Conservation (phyloP, 2,113 vertebrate genomes). For the Setophaga petechia region DNA sequence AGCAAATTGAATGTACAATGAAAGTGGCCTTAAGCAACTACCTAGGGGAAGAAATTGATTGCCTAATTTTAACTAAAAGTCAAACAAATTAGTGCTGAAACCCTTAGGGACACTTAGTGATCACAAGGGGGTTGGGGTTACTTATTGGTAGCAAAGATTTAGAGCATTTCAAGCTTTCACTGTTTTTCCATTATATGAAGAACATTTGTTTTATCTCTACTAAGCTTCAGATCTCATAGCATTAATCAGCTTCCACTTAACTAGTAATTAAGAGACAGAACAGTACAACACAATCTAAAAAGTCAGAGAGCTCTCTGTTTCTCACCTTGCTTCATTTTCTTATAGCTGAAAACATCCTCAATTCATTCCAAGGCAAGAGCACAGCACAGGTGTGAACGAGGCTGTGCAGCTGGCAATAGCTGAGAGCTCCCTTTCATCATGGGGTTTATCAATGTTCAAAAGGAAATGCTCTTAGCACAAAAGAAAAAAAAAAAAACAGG, state of each 20-base stretch:
- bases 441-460: neutral
- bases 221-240: conserved; percentile 6
- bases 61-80: conserved; percentile 61
- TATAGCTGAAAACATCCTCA: neutral
- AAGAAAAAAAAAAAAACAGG: neutral
- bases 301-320: neutral
- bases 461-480: neutral
- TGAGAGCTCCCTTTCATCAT: neutral
- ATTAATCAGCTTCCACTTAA: conserved; percentile 40
- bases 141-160: neutral
- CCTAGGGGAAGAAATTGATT: conserved; percentile 50
- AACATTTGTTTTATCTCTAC: conserved; percentile 1
- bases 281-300: neutral
- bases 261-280: conserved; percentile 32
- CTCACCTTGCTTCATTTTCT: neutral
- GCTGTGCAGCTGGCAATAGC: neutral
- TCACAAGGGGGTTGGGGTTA: neutral
- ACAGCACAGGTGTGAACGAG: neutral
- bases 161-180: neutral
- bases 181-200: neutral
- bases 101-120: conserved; percentile 32
- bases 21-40: conserved; percentile 35
- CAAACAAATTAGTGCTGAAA: conserved; percentile 54
- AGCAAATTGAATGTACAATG: conserved; percentile 39
- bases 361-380: neutral